Conservation (phyloP, 2,888 invertebrate genomes). For the Yponomeuta cagnagella region DNA sequence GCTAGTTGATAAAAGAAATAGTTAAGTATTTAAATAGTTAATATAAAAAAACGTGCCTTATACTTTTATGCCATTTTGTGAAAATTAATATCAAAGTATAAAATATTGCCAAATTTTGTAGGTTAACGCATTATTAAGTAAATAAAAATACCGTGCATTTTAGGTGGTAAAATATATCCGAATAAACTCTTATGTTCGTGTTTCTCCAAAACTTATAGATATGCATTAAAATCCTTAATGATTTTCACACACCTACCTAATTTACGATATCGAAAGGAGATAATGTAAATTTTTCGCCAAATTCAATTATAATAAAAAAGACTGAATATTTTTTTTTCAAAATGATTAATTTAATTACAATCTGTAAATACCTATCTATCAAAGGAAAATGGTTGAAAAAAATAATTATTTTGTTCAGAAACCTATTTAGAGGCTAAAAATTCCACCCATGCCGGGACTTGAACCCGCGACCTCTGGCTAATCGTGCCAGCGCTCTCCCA, state of each 20-base stretch:
- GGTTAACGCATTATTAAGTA: constrained; percentile 33
- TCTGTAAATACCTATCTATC: no score
- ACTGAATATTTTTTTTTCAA: background rate
- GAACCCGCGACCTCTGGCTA: no score
- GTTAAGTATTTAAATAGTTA: constrained; percentile 22
- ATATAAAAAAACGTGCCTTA: constrained; percentile 70
- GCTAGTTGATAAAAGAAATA: constrained; percentile 43
- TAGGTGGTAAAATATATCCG: background rate
- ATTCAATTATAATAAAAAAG: background rate
- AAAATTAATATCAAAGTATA: constrained; percentile 57
- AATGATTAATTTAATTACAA: background rate
- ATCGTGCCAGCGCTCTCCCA: no score
- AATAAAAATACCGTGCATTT: background rate
- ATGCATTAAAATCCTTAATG: background rate
- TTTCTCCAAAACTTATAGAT: no score
- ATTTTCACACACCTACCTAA: background rate
- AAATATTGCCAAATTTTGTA: constrained; percentile 48
- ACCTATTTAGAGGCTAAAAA: no score
- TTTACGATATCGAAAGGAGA: background rate
- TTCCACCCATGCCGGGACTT: no score
- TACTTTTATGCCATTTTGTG: constrained; percentile 71
- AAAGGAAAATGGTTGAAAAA: no score
- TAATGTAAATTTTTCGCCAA: background rate
- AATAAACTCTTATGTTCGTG: no score
- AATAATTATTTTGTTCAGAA: no score